Evolutionary conservation across 2,113 vertebrate species (phyloP), one percentile per base, ranked within the genome.

Genomic region (Hemibagrus wyckioides): DNA sequence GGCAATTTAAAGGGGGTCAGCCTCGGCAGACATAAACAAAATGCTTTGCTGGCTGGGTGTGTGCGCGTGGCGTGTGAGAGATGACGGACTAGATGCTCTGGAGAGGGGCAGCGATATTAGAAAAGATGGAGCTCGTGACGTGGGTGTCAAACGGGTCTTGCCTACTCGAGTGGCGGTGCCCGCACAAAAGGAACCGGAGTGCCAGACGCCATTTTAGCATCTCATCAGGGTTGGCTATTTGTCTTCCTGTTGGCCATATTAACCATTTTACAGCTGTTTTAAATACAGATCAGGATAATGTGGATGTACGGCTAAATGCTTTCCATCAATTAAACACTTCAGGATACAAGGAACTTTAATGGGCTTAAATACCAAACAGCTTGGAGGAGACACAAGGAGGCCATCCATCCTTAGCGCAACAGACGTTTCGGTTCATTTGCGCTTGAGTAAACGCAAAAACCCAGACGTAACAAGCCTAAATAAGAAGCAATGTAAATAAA

Each of bases 1-100:
- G 96, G 97, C 97, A 97, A 98, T 99, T 99, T 98, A 96, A 97
- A 94, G 93, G 95, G 97, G 98, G 97, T 98, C 97, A 97, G 96
- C 93, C 86, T 87, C 91, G 93, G 96, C 95, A 95, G 93, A 93
- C 93, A 93, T 77, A 96, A 96, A 97, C 96, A 96, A 96, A 96
- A 95, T 94, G 95, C 93, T 80, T 79, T 56, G 69, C 67, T 80
- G 30, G 39, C 80, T 63, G 25, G 61, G 84, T 77, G 56, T 73
- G 59, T 80, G 65, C 48, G 50, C 50, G 73, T 56, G 83, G 77
- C 10, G 67, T 52, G 71, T 44, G 57, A 36, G 90, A 84, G 92
- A 92, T 85, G 87, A 85, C 84, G 91, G 92, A 91, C 94, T 92
- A 91, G 87, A 91, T 90, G 73, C 83, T 83, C 84, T 71, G 36